Base-by-base conservation (phyloP, 2,888 invertebrate genomes). In the Drosophila siamana region DNA sequence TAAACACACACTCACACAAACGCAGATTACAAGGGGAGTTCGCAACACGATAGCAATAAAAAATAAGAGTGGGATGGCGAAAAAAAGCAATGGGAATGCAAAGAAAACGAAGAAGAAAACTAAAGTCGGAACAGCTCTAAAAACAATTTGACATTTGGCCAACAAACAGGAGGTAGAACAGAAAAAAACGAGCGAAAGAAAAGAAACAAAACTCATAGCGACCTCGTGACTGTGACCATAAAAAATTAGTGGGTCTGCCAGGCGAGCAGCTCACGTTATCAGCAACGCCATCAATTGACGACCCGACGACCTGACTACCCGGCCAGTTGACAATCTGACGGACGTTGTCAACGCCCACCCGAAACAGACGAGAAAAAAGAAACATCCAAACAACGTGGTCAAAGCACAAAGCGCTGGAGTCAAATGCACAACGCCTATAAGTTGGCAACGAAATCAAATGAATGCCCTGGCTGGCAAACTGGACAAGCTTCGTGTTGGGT, bases 131-230 rank as follows among this genome's bases (percentile, higher is more conserved):
- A 69, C 76, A 62, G 80, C 80, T 85, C 80, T 80, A 79, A 86
- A 86, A 86, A 88, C 85, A 88, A 88, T 88, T 86, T 86, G 85
- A 87, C 86, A 87, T 86, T 83, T 83, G 88, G 83, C 83, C 86
- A 87, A 75, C 66, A 78, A 80, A 70, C 54, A 69, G 30, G 40
- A 8, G 56, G 2, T 2, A 61, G 47, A 41, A 30, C 15, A 44
- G 43, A 28, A 46, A 47, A 47, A 46, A 59, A 22, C n/a, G n/a
- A n/a, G n/a, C n/a, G n/a, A 15, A 43, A 48, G 16, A 54, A 41
- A 22, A 63, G 59, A 47, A 36, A 47, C 22, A 22, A 15, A 33
- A 9, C 33, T 13, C 26, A 38, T 46, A 59, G 74, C 61, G 59
- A 65, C 76, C 77, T 65, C 69, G 64, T 78, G 67, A 66, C 81